Evolutionary conservation across 2,888 invertebrate species (phyloP).

Genomic region (Rhopalosiphum nymphaeae): DNA sequence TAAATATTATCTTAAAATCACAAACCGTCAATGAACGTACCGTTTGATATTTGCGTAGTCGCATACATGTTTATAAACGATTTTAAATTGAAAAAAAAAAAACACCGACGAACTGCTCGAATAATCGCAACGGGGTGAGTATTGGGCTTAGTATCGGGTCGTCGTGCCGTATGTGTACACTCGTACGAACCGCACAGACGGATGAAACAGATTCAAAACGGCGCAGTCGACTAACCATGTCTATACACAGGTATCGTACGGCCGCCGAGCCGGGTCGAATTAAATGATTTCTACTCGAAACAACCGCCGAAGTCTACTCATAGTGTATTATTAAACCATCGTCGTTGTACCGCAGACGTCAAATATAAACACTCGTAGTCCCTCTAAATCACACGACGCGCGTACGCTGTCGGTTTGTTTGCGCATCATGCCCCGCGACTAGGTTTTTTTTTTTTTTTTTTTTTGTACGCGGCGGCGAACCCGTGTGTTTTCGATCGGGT

Average conservation of each 20-base stretch:
- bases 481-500: background rate
- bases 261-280: background rate
- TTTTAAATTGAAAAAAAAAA: background rate
- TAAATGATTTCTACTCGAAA: background rate
- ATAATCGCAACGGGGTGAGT: background rate
- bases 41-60: no score
- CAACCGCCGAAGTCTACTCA: background rate
- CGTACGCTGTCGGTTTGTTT: background rate
- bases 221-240: background rate
- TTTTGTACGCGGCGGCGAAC: no score
- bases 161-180: background rate
- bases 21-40: background rate
- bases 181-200: background rate
- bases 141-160: background rate
- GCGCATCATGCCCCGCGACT: background rate
- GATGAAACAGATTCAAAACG: background rate
- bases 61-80: background rate
- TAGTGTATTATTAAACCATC: no score
- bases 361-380: background rate
- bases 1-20: background rate
- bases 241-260: background rate
- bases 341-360: background rate
- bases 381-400: background rate
- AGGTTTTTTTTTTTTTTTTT: no score
- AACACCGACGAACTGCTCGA: background rate